phyloP scores from a whole-genome alignment of 2,888 invertebrate species.

The Rambutsinella grinnellia region DNA sequence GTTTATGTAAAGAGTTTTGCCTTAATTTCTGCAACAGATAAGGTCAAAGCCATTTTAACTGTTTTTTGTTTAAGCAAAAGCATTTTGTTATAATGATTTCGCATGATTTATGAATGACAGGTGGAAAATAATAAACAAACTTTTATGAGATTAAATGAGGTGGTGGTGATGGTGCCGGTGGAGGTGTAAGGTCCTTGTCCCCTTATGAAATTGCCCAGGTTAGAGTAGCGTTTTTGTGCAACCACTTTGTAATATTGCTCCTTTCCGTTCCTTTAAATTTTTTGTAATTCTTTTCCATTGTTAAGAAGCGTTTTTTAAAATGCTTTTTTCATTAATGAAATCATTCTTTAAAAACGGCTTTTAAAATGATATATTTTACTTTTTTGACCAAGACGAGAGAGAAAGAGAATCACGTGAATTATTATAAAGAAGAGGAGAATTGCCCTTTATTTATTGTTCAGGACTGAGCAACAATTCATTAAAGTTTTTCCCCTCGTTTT shows the following conservation, averaged over 20 bases:
- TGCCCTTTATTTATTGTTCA: background rate
- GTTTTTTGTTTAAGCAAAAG: constrained; percentile 1
- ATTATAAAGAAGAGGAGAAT: too few relatives aligned
- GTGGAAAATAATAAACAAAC: constrained; percentile 14
- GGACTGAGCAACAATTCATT: constrained; percentile 11
- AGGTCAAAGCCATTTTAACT: constrained; percentile 37
- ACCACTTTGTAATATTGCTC: background rate
- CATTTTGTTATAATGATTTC: background rate
- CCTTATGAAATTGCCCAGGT: constrained; percentile 4
- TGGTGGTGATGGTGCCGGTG: background rate
- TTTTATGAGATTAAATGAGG: background rate
- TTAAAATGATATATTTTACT: constrained; percentile 16
- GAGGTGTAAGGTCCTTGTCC: constrained; percentile 47
- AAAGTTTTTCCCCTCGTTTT: background rate
- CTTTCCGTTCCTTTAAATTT: constrained; percentile 6
- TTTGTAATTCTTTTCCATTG: constrained; percentile 16
- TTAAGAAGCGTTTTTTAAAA: background rate
- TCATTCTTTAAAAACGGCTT: constrained; percentile 2
- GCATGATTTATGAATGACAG: constrained; percentile 52
- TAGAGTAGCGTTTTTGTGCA: background rate
- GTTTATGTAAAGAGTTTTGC: background rate
- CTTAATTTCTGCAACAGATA: constrained; percentile 20
- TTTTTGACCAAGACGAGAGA: constrained; percentile 5
- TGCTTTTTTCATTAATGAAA: constrained; percentile 30
- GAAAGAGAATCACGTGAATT: background rate